A percentile compares a stretch with the other conserved stretches of the same genome.
phyloP scores from a whole-genome alignment of 2,113 vertebrate species.

The Hypanus sabinus region DNA sequence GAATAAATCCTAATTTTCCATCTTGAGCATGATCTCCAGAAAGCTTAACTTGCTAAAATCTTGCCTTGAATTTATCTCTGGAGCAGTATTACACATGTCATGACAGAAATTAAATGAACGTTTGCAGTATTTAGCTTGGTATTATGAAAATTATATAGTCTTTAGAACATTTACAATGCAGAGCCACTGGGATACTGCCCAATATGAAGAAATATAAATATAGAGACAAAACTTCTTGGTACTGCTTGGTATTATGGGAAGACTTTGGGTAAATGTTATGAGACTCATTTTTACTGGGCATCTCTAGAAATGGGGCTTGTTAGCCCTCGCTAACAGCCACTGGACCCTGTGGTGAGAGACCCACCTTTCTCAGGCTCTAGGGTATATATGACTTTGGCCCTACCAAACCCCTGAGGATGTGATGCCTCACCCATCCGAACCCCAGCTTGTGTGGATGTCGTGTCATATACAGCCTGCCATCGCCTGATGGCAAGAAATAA shows the following conservation, averaged over 20 bases:
- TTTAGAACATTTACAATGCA: background rate
- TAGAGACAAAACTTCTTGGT: background rate
- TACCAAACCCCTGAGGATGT: no score
- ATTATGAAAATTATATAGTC: background rate
- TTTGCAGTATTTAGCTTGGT: background rate
- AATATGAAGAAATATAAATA: background rate
- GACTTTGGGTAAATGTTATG: background rate
- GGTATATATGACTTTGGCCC: no score
- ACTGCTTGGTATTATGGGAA: background rate
- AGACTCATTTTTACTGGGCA: no score
- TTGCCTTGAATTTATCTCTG: background rate
- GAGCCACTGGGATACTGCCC: background rate
- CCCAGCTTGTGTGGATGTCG: no score
- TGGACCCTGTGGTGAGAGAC: no score
- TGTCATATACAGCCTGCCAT: no score
- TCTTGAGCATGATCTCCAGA: constrained; percentile 34
- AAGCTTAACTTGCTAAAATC: background rate
- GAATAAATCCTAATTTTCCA: constrained; percentile 48
- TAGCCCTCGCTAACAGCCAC: no score
- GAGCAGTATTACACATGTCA: background rate
- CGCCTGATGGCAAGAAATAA: no score
- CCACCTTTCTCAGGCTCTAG: no score
- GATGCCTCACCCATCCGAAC: no score
- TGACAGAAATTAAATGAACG: background rate
- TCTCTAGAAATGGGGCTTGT: no score